phyloP scores from a whole-genome alignment of 2,113 vertebrate species.

The Nycticryphes semicollaris region DNA sequence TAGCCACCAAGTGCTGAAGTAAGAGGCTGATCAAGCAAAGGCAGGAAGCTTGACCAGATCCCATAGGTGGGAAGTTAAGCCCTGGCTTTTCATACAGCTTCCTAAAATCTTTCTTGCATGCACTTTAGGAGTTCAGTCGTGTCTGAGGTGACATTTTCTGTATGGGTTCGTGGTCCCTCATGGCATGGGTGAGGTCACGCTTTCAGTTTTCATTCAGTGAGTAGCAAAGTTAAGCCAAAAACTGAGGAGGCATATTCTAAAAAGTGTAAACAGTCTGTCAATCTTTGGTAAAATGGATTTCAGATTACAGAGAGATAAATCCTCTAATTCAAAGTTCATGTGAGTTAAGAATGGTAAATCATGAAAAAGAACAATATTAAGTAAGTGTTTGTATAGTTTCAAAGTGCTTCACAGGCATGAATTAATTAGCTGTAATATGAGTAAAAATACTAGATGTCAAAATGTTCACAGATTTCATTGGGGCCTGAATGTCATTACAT shows the following conservation, averaged over 20 bases:
- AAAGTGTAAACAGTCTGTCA: background rate
- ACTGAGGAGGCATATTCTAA: background rate
- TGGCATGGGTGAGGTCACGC: background rate
- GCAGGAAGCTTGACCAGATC: background rate
- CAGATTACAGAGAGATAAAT: background rate
- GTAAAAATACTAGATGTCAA: background rate
- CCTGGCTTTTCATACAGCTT: background rate
- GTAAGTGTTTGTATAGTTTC: background rate
- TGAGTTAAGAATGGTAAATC: background rate
- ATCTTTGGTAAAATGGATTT: background rate
- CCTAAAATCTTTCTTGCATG: background rate
- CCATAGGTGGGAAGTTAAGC: background rate
- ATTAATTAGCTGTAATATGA: background rate
- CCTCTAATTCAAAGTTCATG: background rate
- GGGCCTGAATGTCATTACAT: background rate
- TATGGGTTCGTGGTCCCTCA: background rate
- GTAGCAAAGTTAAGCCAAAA: background rate
- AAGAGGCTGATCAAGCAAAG: background rate
- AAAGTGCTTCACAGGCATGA: background rate
- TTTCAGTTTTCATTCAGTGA: background rate
- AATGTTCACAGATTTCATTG: background rate
- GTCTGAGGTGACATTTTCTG: background rate
- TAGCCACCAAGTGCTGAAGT: fast-evolving
- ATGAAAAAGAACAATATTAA: background rate
- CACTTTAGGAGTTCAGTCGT: background rate